phyloP scores from a whole-genome alignment of 2,797 vertebrate species.

The Epinephelus malabaricus region DNA sequence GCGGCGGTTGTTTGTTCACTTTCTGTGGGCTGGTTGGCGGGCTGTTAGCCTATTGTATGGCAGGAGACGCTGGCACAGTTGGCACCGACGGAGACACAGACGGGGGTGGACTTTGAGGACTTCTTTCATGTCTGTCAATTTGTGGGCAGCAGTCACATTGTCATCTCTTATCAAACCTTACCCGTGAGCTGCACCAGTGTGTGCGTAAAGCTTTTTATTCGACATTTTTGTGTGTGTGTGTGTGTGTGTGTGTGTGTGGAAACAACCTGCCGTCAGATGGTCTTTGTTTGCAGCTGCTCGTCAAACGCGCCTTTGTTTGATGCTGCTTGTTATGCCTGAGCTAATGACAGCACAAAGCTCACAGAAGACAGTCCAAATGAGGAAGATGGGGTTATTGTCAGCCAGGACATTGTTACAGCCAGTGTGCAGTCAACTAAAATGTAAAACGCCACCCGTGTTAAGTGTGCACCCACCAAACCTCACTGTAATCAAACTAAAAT shows the following conservation, averaged over 20 bases:
- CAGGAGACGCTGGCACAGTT: constrained; percentile 65
- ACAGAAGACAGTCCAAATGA: constrained; percentile 11
- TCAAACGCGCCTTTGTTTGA: constrained; percentile 75
- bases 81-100: constrained; percentile 42
- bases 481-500: not conserved
- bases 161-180: no score
- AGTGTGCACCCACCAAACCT: no score
- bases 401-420: not conserved
- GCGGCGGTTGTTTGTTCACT: not conserved
- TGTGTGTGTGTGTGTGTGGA: not conserved
- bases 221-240: not conserved
- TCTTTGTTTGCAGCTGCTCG: constrained; percentile 81
- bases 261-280: constrained; percentile 26
- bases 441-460: constrained; percentile 17
- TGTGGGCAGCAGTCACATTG: not conserved
- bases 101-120: not conserved
- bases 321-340: constrained; percentile 20
- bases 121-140: constrained; percentile 10
- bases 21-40: constrained; percentile 25
- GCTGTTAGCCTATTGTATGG: constrained; percentile 59
- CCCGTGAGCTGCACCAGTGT: not conserved
- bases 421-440: not conserved
- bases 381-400: not conserved
- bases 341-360: constrained; percentile 5
- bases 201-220: not conserved